Evolutionary conservation across 2,113 vertebrate genomes (phyloP), one percentile per base, ranked within the genome.

Genomic region (Helogale parvula): DNA sequence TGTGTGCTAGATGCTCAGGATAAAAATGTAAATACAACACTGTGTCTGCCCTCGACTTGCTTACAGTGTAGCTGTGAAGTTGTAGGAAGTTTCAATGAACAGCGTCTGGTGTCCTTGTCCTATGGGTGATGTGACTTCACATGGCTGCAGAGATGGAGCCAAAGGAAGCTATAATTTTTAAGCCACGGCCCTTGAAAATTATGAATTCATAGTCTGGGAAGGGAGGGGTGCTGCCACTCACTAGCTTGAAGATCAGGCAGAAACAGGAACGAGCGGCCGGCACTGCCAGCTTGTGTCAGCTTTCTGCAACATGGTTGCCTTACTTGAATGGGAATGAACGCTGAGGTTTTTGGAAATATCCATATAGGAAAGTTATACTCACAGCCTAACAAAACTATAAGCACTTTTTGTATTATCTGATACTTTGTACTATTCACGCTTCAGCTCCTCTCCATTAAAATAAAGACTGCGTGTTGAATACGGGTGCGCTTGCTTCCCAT

Each of bases 281-380:
- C 31, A 45, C 13, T 25, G 41, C 3, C 14, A 12, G 6, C 27
- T 41, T 50, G 11, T 15, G 52, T 33, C 21, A 6, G 14, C 25
- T 33, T 77, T 93, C 60, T 74, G 45, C 33, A 92, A 1, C 2
- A 3, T 31, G 33, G 14, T 52, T 89, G 83, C 11, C 41, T 76
- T 45, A 87, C 60, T 69, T 52, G 21, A 63, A n/a, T 35, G 25
- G 25, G 15, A 72, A 17, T 63, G 3, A 57, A 68, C 47, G 31
- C 19, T 74, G 57, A 60, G 33, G 45, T 86, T 72, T 66, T 45
- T 93, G 90, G 54, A 94, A 92, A 92, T 45, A 68, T 10, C 52
- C 66, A 23, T 41, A 45, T 15, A 6, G 60, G 2, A 57, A 90
- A 74, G 5, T 41, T 84, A 21, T 33, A 27, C 21, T 82, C 65